A percentile compares a stretch with the other conserved stretches of the same genome.
These are phyloP conservation scores for Anthopleura xanthogrammica DNA, from an alignment of 92 coral and sea anemone genomes.

Conservation along the genomic window DNA sequence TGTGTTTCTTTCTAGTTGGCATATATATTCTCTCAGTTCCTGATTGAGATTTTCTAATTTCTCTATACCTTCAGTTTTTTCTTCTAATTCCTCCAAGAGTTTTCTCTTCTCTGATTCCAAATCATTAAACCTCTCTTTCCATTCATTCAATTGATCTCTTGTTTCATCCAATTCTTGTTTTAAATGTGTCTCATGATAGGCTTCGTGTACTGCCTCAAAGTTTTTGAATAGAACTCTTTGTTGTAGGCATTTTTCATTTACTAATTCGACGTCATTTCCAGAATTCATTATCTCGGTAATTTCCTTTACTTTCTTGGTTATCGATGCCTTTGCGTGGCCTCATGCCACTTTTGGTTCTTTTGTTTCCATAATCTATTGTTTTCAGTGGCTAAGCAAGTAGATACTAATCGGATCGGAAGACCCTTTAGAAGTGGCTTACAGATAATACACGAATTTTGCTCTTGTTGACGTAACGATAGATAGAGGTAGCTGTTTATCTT, in stretches of 20 bases:
- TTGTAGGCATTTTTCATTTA: constrained; percentile 3
- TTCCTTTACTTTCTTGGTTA: constrained; percentile 14
- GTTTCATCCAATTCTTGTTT: no score
- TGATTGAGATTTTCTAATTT: no score
- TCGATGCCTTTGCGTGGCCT: constrained; percentile 8
- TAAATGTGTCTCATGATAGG: constrained; percentile 6
- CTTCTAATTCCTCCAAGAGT: no score
- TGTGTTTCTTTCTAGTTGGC: no score
- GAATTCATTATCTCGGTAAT: background rate
- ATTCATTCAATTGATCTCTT: no score
- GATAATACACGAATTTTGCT: background rate
- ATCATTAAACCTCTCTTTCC: no score
- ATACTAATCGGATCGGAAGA: background rate
- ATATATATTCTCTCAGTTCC: no score
- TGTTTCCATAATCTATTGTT: constrained; percentile 15
- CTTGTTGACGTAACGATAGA: background rate
- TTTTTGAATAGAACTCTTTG: background rate
- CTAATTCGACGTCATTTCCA: background rate
- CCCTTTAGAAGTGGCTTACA: background rate
- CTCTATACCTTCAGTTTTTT: no score
- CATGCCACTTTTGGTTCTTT: background rate
- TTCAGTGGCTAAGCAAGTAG: no score
- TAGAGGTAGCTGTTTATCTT: background rate
- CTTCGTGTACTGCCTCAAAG: background rate
- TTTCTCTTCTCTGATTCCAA: no score